Base-by-base conservation (phyloP, 2,888 invertebrate genomes). In the Aleiodes leptofemur region DNA sequence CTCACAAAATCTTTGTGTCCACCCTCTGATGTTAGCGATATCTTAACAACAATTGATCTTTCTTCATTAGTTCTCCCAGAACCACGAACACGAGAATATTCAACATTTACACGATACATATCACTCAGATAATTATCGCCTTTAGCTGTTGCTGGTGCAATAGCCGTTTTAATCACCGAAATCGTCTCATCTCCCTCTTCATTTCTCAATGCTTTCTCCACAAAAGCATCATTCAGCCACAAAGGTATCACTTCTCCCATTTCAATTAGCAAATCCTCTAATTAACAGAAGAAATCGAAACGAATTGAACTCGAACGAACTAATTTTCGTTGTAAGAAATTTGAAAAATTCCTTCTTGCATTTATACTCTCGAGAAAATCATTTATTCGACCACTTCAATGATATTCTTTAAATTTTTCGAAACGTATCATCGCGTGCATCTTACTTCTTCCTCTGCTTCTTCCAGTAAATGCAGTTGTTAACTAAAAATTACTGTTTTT, bases 1-100 rank as follows among this genome's bases (percentile, higher is more conserved):
- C 79, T 79, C 78, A 87, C 88, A 78, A 87, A 6, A 0, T 82
- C 82, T 8, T 90, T 88, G 3, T 90, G 88, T 53, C 90, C 56
- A 16, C 91, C 83, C 85, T 90, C 48, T 7, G 85, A 83, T 51
- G 89, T 89, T 16, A 91, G 91, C 6, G 87, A 83, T 4, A 90
- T 81, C 74, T 89, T 89, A 6, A 86, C 72, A n/a, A 89, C 82
- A 3, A 88, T 56, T 0, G 85, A 73, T 76, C 51, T 84, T 43
- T 86, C 86, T 53, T 84, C 82, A 9, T 70, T 79, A 38, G 79
- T 75, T 14, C 8, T 55, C 82, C 83, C 61, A n/a, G 64, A 73
- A 6, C 68, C 79, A 14, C 77, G 73, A 0, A 61, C 69, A 1
- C 74, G 79, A 0, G 79, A 70, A 64, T 80, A 85, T 55, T 88